Evolutionary conservation across 1,140 invertebrate species (phyloP).

Genomic region (Brachionus koreanus): DNA sequence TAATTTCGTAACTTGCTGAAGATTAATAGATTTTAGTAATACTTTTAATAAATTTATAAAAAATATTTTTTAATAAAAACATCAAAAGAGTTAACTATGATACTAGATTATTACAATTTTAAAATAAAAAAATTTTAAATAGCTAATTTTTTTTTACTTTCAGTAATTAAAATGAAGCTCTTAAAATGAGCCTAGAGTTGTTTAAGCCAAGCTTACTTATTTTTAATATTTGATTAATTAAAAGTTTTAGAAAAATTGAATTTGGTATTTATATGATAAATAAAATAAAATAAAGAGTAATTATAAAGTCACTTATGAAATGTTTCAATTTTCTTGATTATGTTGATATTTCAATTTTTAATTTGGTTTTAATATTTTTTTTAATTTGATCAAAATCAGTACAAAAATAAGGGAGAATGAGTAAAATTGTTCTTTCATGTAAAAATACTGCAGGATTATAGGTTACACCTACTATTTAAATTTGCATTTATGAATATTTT

Average conservation of each 20-base stretch:
- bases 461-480: background rate
- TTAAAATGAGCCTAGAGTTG: too few species aligned
- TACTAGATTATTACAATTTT: too few species aligned
- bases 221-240: too few species aligned
- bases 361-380: background rate
- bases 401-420: background rate
- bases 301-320: constrained; percentile 20
- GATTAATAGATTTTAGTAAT: too few species aligned
- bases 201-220: too few species aligned
- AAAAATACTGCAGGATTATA: background rate
- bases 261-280: background rate
- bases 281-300: background rate
- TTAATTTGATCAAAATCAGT: background rate
- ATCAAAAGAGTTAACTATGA: too few species aligned
- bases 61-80: too few species aligned
- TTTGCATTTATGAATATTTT: background rate
- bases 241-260: background rate
- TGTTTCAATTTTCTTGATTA: background rate
- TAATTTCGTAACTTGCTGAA: too few species aligned
- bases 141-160: too few species aligned
- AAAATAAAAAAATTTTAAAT: too few species aligned
- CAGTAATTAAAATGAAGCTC: too few species aligned
- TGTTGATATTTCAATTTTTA: constrained; percentile 4
- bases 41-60: too few species aligned
- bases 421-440: background rate